A percentile compares a stretch with the other conserved stretches of the same genome.
Evolutionary conservation across 2,113 vertebrate genomes (phyloP).

Genomic region (Bagarius yarrelli): DNA sequence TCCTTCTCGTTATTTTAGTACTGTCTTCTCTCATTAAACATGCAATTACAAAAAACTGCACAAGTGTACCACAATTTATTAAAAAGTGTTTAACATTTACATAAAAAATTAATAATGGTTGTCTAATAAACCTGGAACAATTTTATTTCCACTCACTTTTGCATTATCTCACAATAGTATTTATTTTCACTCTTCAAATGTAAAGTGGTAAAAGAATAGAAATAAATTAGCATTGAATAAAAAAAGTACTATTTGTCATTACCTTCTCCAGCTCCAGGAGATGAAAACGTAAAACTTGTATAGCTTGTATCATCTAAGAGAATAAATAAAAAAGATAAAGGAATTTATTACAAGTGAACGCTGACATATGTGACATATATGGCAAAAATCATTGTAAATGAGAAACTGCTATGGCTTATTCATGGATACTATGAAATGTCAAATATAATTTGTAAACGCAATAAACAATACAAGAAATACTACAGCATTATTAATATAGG

Average conservation of each 20-base stretch:
- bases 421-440: not conserved
- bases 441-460: conserved; percentile 29
- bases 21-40: conserved; percentile 62
- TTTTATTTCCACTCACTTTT: too few species aligned
- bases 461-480: conserved; percentile 50
- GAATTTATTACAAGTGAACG: not conserved
- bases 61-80: conserved; percentile 1
- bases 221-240: conserved; percentile 80
- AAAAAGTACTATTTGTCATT: conserved; percentile 71
- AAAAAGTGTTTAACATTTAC: conserved; percentile 46
- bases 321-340: conserved; percentile 44
- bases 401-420: not conserved
- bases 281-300: conserved; percentile 99
- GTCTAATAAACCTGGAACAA: not conserved
- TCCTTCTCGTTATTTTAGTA: conserved; percentile 81
- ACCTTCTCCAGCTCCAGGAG: conserved; percentile 99
- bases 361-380: not conserved
- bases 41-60: conserved; percentile 37
- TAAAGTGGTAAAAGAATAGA: conserved; percentile 84
- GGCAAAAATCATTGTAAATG: not conserved
- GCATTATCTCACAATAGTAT: conserved; percentile 71
- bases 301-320: conserved; percentile 99
- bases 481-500: not conserved
- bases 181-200: conserved; percentile 96
- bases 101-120: conserved; percentile 52